Conservation (phyloP, 2,888 invertebrate species). For the Scaptomyza parva region DNA sequence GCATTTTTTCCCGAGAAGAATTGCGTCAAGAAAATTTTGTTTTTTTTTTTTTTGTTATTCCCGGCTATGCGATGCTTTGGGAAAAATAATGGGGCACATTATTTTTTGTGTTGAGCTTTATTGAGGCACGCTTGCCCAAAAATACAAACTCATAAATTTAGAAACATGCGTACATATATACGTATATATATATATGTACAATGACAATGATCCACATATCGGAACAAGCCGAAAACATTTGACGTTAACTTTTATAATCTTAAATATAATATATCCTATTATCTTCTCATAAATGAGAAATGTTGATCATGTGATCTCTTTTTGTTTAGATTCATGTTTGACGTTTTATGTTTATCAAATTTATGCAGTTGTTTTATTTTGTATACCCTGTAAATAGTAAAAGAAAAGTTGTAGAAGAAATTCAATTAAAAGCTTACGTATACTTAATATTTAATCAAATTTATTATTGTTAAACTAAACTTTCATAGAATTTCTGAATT, state of each 20-base stretch:
- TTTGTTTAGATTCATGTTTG: neutral
- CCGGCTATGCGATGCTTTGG: neutral
- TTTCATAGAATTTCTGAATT: no score
- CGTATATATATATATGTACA: neutral
- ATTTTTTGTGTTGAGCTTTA: neutral
- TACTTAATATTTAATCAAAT: no score
- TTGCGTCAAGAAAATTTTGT: slow-evolving; percentile 2
- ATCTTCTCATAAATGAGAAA: neutral
- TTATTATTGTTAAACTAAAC: no score
- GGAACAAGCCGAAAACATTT: neutral
- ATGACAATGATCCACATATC: neutral
- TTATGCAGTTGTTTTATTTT: neutral
- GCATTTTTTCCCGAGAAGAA: neutral
- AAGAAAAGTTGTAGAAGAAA: no score
- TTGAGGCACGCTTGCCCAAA: slow-evolving; percentile 1
- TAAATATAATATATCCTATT: neutral
- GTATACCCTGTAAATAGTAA: neutral
- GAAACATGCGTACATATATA: neutral
- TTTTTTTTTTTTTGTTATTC: neutral
- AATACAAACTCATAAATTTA: slow-evolving; percentile 4
- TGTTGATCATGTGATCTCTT: neutral
- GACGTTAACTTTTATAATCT: neutral
- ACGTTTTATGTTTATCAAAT: neutral
- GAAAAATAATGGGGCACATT: neutral
- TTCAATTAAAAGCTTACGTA: no score